phyloP scores from a whole-genome alignment of 2,888 invertebrate genomes.

The Polydrusus tereticollis region DNA sequence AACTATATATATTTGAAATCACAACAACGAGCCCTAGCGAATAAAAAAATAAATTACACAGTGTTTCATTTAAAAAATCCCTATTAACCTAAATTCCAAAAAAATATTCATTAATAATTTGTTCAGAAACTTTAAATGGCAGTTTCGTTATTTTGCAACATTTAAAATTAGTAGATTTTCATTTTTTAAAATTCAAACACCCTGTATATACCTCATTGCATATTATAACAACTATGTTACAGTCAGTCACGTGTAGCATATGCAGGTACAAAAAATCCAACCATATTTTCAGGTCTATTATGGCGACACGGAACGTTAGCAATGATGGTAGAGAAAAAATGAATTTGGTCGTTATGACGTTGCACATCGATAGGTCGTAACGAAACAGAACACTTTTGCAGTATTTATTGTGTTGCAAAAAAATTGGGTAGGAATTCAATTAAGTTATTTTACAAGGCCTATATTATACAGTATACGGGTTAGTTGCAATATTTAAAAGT shows the following conservation, averaged over 20 bases:
- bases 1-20: too few relatives aligned
- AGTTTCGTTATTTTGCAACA: too few relatives aligned
- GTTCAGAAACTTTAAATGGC: too few relatives aligned
- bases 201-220: too few relatives aligned
- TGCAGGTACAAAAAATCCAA: neutral
- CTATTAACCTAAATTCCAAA: too few relatives aligned
- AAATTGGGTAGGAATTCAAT: neutral
- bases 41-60: too few relatives aligned
- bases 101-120: too few relatives aligned
- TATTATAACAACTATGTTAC: neutral
- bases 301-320: neutral
- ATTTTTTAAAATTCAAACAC: too few relatives aligned
- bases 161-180: too few relatives aligned
- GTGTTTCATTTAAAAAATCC: too few relatives aligned
- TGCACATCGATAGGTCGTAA: slow-evolving; percentile 1
- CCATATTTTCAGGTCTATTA: neutral
- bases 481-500: too few relatives aligned
- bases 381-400: neutral
- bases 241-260: neutral
- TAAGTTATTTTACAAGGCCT: neutral
- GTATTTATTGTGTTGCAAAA: neutral
- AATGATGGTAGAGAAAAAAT: slow-evolving; percentile 6
- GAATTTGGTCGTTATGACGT: neutral
- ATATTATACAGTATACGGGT: neutral
- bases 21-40: too few relatives aligned